Evolutionary conservation across 2,113 vertebrate genomes (phyloP).

Genomic region (Clupea harengus): DNA sequence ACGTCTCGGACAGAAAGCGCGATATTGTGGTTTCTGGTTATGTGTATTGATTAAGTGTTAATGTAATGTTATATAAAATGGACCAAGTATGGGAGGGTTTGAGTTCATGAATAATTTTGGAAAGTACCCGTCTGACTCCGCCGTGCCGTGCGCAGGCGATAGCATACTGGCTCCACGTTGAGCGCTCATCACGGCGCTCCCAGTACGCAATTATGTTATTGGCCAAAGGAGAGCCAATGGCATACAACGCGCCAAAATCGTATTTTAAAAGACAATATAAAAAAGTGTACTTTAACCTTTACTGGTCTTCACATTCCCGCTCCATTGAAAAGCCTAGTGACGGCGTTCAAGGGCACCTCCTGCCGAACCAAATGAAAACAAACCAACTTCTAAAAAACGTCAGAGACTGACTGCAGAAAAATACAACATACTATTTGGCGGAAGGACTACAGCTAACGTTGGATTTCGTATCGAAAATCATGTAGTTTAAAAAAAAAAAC

Average conservation of each 20-base stretch:
- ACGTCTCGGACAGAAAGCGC: too few species aligned
- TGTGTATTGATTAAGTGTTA: background rate
- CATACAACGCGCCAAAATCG: conserved; percentile 39
- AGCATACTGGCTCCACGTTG: background rate
- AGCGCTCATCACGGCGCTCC: background rate
- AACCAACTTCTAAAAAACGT: too few species aligned
- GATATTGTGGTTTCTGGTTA: background rate
- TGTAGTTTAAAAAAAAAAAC: too few species aligned
- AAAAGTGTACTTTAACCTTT: background rate
- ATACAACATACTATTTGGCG: too few species aligned
- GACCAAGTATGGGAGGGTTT: background rate
- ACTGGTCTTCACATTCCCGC: background rate
- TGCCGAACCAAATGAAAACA: too few species aligned
- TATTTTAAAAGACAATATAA: conserved; percentile 14
- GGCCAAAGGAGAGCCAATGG: conserved; percentile 42
- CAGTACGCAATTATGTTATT: conserved; percentile 31
- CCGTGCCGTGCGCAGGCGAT: background rate
- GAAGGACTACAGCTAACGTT: too few species aligned
- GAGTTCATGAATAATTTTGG: conserved; percentile 8
- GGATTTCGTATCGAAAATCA: too few species aligned
- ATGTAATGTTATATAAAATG: background rate
- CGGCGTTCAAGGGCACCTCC: too few species aligned
- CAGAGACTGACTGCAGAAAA: too few species aligned
- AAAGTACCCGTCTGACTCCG: conserved; percentile 12
- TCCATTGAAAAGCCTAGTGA: background rate